Conservation (phyloP, 2,888 invertebrate genomes). For the Malachius bipustulatus region DNA sequence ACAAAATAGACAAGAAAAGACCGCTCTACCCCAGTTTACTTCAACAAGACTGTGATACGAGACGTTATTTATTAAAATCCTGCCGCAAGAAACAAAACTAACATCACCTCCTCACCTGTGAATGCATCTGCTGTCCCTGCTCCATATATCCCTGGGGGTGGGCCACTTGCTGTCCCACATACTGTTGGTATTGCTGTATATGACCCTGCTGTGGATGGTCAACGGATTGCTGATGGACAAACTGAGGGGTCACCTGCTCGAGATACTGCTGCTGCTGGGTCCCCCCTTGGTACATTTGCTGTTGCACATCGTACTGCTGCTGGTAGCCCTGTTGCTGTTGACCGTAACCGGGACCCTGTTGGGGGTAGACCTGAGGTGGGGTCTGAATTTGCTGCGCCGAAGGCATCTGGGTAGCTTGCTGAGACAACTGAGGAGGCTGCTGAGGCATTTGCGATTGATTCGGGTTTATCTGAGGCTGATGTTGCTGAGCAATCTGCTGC, state of each 20-base stretch:
- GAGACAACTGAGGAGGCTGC: slow-evolving; percentile 15
- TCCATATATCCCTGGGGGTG: background rate
- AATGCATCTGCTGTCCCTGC: background rate
- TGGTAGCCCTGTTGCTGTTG: slow-evolving; percentile 20
- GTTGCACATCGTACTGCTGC: slow-evolving; percentile 10
- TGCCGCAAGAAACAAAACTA: background rate
- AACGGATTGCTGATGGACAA: slow-evolving; percentile 10
- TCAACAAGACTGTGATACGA: too few relatives aligned
- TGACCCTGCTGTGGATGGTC: slow-evolving; percentile 18
- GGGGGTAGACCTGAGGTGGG: slow-evolving; percentile 13
- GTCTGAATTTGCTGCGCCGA: slow-evolving; percentile 7
- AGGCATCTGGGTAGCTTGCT: slow-evolving; percentile 12
- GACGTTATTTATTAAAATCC: background rate
- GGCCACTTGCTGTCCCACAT: slow-evolving; percentile 18
- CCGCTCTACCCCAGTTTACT: too few relatives aligned
- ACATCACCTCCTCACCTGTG: background rate
- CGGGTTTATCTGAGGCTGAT: slow-evolving; percentile 21
- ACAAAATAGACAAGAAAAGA: too few relatives aligned
- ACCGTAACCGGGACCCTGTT: slow-evolving; percentile 5
- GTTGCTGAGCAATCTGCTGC: slow-evolving; percentile 26
- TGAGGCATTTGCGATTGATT: slow-evolving; percentile 17
- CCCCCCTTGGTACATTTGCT: slow-evolving; percentile 10
- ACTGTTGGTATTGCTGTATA: slow-evolving; percentile 16
- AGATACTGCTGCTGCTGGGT: slow-evolving; percentile 11
- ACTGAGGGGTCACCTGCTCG: slow-evolving; percentile 4